phyloP scores from a whole-genome alignment of 2,888 invertebrate genomes.

The Drosophila atripex region DNA sequence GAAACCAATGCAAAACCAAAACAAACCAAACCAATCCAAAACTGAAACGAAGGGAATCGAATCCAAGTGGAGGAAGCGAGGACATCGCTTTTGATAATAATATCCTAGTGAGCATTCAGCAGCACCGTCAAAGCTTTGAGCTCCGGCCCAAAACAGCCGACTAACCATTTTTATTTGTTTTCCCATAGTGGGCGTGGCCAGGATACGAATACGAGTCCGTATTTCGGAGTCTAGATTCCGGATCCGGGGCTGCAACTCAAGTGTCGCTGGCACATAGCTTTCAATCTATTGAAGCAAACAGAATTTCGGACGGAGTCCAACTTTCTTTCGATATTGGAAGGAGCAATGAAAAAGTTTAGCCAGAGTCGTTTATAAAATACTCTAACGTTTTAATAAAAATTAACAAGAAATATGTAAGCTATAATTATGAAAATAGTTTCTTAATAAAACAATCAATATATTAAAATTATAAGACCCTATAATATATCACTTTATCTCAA shows the following conservation, averaged over 20 bases:
- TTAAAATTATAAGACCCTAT: too few species aligned
- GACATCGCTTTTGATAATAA: slow-evolving; percentile 59
- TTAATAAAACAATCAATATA: background rate
- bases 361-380: slow-evolving; percentile 3
- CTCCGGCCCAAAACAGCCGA: slow-evolving; percentile 5
- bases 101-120: slow-evolving; percentile 39
- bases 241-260: slow-evolving; percentile 27
- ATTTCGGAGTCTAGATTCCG: background rate
- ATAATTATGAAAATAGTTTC: background rate
- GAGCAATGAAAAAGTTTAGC: background rate
- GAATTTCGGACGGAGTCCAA: slow-evolving; percentile 32
- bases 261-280: slow-evolving; percentile 49
- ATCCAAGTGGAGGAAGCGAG: slow-evolving; percentile 42
- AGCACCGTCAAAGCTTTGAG: slow-evolving; percentile 39
- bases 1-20: slow-evolving; percentile 46
- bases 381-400: background rate
- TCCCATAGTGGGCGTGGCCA: slow-evolving; percentile 26
- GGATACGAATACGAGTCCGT: background rate
- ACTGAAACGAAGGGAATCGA: slow-evolving; percentile 42
- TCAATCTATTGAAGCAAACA: slow-evolving; percentile 42
- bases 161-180: slow-evolving; percentile 26
- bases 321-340: slow-evolving; percentile 40
- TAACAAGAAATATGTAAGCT: background rate
- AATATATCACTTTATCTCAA: too few species aligned
- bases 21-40: slow-evolving; percentile 31